Percentiles rank a stretch among this genome's conserved stretches.
These are phyloP conservation scores for Ornithorhynchus anatinus DNA, from an alignment of 2,113 vertebrate species.

Conservation along the genomic window DNA sequence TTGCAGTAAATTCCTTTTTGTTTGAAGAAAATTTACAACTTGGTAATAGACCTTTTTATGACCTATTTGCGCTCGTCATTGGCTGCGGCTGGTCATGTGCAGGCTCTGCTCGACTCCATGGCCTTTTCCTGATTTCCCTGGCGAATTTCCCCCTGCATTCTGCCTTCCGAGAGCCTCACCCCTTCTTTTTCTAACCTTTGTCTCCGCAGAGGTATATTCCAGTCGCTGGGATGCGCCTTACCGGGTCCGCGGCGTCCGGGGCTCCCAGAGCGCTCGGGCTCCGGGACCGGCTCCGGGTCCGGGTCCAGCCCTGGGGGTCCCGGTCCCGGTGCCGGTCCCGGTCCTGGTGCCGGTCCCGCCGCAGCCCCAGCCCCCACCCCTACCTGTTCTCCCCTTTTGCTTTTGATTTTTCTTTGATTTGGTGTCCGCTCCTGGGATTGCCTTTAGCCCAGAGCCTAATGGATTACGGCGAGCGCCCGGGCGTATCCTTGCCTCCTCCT, in stretches of 20 bases:
- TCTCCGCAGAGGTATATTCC: constrained; percentile 77
- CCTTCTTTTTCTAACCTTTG: constrained; percentile 86
- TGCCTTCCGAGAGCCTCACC: constrained; percentile 85
- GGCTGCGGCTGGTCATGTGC: constrained; percentile 98
- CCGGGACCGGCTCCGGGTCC: constrained; percentile 1
- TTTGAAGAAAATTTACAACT: constrained; percentile 99
- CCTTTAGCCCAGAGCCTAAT: constrained; percentile 27
- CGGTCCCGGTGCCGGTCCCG: background rate
- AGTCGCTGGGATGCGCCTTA: constrained; percentile 50
- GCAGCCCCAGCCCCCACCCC: background rate
- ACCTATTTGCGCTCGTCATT: constrained; percentile 95
- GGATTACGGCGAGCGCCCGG: constrained; percentile 70
- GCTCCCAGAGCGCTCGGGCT: constrained; percentile 12
- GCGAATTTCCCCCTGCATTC: constrained; percentile 91
- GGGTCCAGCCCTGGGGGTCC: too few relatives aligned
- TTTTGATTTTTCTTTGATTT: background rate
- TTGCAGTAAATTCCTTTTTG: constrained; percentile 99
- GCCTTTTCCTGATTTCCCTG: constrained; percentile 94
- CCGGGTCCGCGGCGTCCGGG: constrained; percentile 38
- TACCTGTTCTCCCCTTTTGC: background rate
- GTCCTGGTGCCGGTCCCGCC: background rate
- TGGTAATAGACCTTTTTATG: constrained; percentile 98
- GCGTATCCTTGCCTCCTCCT: constrained; percentile 37
- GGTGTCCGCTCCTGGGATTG: constrained; percentile 30
- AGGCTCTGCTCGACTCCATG: constrained; percentile 93